Percentiles rank a stretch among this genome's conserved stretches.
Conservation (phyloP, 2,888 invertebrate species). For the Spicauda simplicius region DNA sequence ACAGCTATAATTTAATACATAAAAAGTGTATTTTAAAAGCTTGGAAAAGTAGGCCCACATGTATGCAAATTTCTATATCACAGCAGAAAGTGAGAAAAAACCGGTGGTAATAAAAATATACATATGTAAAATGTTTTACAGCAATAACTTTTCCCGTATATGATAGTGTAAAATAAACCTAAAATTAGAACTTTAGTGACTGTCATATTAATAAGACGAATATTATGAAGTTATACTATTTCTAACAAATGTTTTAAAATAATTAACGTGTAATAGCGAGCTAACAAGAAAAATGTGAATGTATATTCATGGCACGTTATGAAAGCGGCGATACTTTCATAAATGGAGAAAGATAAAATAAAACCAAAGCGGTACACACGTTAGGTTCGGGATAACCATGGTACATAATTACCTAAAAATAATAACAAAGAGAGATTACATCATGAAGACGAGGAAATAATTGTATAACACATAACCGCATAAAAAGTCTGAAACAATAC, state of each 20-base stretch:
- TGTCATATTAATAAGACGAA: too few relatives aligned
- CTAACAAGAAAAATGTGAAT: conserved; percentile 29
- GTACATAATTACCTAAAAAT: conserved; percentile 11
- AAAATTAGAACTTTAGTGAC: too few relatives aligned
- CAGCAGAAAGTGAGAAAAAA: too few relatives aligned
- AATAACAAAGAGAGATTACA: conserved; percentile 25
- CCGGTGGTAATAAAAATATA: too few relatives aligned
- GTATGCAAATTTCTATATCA: too few relatives aligned
- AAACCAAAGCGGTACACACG: conserved; percentile 2
- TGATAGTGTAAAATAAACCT: too few relatives aligned
- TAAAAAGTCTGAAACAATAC: conserved; percentile 24
- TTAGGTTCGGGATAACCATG: conserved; percentile 9
- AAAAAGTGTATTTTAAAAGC: background rate
- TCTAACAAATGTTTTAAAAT: background rate
- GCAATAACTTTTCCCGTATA: too few relatives aligned
- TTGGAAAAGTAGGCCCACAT: too few relatives aligned
- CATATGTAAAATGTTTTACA: too few relatives aligned
- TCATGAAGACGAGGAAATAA: conserved; percentile 25
- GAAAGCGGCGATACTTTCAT: conserved; percentile 26
- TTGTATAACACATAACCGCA: conserved; percentile 16
- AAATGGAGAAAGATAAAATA: conserved; percentile 34
- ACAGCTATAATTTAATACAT: too few relatives aligned
- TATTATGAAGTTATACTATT: too few relatives aligned
- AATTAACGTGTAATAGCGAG: conserved; percentile 5
- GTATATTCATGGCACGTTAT: conserved; percentile 32